Percentiles rank a stretch among this genome's conserved stretches.
These are phyloP conservation scores for Campylorhamphus procurvoides DNA, from an alignment of 2,113 vertebrate genomes.

Conservation along the genomic window DNA sequence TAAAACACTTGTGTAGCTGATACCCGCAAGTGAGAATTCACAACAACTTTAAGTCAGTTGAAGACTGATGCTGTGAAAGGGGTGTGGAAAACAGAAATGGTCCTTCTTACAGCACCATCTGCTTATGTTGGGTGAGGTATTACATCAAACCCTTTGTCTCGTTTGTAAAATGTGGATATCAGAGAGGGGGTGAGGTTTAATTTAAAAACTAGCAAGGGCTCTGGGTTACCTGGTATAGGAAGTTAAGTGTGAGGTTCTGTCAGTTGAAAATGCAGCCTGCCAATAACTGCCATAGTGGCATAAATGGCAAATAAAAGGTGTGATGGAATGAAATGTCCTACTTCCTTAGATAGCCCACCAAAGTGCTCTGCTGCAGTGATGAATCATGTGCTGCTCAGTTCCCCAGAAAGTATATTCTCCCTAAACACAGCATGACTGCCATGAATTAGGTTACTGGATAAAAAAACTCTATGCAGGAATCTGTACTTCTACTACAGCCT, in stretches of 20 bases:
- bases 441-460: not conserved
- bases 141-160: not conserved
- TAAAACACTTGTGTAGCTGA: not conserved
- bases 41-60: not conserved
- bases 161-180: not conserved
- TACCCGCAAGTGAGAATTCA: accelerated
- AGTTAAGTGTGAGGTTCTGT: not conserved
- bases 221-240: not conserved
- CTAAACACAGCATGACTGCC: not conserved
- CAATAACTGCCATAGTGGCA: not conserved
- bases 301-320: not conserved
- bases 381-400: not conserved
- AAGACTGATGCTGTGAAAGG: not conserved
- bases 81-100: not conserved
- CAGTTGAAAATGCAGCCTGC: not conserved
- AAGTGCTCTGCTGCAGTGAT: not conserved
- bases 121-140: not conserved
- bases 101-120: not conserved
- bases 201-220: not conserved
- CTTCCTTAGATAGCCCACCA: not conserved
- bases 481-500: not conserved
- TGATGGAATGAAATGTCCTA: not conserved
- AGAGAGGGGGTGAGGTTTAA: not conserved
- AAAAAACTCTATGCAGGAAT: not conserved
- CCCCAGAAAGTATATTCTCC: not conserved